Conservation (phyloP, 2,797 vertebrate species). For the Masticophis lateralis region DNA sequence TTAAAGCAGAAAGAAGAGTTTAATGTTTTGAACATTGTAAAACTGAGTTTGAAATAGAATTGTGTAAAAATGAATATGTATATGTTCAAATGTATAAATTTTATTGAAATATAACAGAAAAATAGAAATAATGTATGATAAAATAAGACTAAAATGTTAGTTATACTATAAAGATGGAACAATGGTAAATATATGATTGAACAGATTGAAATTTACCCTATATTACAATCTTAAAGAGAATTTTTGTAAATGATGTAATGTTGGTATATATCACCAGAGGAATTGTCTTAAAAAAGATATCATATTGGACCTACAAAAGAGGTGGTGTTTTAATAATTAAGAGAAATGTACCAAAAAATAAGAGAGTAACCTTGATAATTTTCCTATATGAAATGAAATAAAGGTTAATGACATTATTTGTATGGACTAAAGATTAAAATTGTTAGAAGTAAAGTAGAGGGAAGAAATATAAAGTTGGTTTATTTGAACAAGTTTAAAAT, state of each 20-base stretch:
- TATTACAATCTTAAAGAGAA: background rate
- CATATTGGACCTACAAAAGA: background rate
- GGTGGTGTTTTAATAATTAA: background rate
- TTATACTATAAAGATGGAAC: background rate
- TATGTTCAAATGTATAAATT: background rate
- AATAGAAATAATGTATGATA: background rate
- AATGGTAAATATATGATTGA: background rate
- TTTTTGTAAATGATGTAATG: background rate
- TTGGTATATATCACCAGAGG: background rate
- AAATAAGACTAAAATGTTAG: background rate
- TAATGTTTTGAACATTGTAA: background rate
- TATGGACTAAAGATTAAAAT: background rate
- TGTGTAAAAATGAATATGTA: background rate
- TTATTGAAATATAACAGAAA: background rate
- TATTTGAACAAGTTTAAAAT: background rate
- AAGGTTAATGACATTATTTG: background rate
- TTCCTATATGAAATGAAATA: background rate
- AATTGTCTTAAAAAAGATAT: background rate
- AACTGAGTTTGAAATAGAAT: background rate
- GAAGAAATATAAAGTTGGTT: background rate
- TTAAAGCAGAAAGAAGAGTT: background rate
- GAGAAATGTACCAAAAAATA: background rate
- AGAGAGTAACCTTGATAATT: background rate
- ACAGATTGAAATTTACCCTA: background rate
- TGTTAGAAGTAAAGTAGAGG: background rate